Conservation (phyloP, 2,797 vertebrate species). For the Falco naumanni region DNA sequence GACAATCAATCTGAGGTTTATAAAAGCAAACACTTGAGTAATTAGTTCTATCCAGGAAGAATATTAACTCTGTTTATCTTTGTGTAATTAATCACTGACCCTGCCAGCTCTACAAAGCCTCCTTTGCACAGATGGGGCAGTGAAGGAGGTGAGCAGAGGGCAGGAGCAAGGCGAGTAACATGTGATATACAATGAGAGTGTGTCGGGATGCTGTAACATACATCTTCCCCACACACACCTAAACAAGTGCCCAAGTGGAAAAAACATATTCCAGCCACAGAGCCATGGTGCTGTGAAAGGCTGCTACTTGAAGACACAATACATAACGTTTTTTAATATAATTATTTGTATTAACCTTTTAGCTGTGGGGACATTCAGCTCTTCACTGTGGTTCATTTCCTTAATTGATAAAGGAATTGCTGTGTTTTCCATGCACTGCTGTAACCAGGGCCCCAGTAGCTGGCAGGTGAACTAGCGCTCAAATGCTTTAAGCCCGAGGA, state of each 20-base stretch:
- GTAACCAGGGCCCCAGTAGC: neutral
- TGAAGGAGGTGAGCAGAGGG: conserved; percentile 41
- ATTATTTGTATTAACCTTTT: neutral
- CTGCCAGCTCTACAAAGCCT: conserved; percentile 54
- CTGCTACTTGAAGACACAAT: conserved; percentile 39
- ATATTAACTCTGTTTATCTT: conserved; percentile 83
- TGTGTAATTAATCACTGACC: conserved; percentile 80
- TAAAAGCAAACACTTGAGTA: conserved; percentile 80
- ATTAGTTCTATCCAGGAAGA: conserved; percentile 82
- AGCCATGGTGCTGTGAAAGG: neutral
- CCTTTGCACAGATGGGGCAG: conserved; percentile 63
- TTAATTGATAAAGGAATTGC: neutral
- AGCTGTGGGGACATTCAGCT: neutral
- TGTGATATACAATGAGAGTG: conserved; percentile 45
- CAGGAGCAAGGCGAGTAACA: conserved; percentile 21
- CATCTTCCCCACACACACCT: conserved; percentile 34
- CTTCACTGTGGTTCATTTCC: neutral
- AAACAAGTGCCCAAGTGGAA: conserved; percentile 45
- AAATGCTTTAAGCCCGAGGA: neutral
- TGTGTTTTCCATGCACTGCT: neutral
- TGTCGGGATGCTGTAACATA: conserved; percentile 34
- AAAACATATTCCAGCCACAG: conserved; percentile 41
- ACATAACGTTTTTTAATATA: conserved; percentile 34
- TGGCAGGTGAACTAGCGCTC: neutral
- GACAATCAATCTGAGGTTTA: conserved; percentile 77